phyloP scores from a whole-genome alignment of 2,888 invertebrate species.

The Ophion obscuratus region DNA sequence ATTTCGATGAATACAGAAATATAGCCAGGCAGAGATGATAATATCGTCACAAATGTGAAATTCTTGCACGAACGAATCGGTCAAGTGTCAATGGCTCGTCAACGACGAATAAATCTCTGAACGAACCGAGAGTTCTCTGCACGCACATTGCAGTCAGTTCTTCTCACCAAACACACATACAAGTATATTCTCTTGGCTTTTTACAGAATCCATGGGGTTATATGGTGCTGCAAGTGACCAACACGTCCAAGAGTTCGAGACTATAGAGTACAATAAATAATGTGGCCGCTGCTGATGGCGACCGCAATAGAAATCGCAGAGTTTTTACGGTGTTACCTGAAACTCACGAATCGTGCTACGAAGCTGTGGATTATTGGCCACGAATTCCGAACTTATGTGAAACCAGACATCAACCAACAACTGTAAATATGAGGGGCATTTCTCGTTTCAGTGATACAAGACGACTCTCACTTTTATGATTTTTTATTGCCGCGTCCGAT shows the following conservation, averaged over 20 bases:
- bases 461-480: constrained; percentile 39
- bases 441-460: not conserved
- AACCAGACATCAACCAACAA: constrained; percentile 45
- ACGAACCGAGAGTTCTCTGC: not conserved
- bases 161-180: not conserved
- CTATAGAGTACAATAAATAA: constrained; percentile 69
- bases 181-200: not conserved
- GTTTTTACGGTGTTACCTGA: constrained; percentile 72
- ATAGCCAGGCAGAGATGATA: no score
- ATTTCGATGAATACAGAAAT: no score
- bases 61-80: not conserved
- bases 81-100: not conserved
- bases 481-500: constrained; percentile 14
- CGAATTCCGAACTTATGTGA: constrained; percentile 31
- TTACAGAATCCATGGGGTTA: constrained; percentile 63
- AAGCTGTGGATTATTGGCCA: constrained; percentile 10
- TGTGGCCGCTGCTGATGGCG: constrained; percentile 59
- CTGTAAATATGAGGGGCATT: not conserved
- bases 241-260: constrained; percentile 29
- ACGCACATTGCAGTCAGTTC: not conserved
- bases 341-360: constrained; percentile 36
- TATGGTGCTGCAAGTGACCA: constrained; percentile 57
- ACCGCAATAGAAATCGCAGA: constrained; percentile 69
- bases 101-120: not conserved
- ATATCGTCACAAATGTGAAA: not conserved